phyloP scores from a whole-genome alignment of 2,113 vertebrate species.

The Emydocephalus ijimae region DNA sequence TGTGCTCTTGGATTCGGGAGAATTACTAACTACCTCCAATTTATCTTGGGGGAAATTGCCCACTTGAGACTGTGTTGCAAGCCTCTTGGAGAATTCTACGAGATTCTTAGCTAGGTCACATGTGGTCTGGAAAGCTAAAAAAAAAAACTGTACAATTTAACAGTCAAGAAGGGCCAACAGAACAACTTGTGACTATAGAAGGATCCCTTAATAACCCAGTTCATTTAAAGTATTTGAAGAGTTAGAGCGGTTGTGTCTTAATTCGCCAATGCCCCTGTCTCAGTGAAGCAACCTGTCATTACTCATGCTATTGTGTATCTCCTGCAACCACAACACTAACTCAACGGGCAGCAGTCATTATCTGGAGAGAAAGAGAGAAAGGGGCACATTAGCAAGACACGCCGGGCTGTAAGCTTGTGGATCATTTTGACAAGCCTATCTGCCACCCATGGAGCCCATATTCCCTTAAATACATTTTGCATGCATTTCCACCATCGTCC shows the following conservation, averaged over 20 bases:
- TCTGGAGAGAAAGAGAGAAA: not conserved
- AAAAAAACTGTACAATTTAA: not conserved
- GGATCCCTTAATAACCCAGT: not conserved
- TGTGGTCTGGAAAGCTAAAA: not conserved
- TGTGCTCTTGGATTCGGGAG: not conserved
- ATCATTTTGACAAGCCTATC: not conserved
- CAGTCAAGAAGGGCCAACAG: not conserved
- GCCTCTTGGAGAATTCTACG: not conserved
- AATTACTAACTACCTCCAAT: not conserved
- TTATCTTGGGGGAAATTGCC: not conserved
- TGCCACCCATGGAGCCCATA: not conserved
- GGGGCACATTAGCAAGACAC: not conserved
- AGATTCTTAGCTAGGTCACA: not conserved
- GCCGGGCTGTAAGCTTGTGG: not conserved
- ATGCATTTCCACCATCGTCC: not conserved
- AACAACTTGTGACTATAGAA: not conserved
- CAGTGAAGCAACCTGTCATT: not conserved
- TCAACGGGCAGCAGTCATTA: not conserved
- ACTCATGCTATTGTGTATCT: not conserved
- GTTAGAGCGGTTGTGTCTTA: not conserved
- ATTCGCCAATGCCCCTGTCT: not conserved
- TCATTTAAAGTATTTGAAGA: not conserved
- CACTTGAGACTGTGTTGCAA: not conserved
- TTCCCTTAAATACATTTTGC: not conserved
- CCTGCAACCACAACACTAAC: not conserved